Base-by-base conservation (phyloP, 1,140 invertebrate species). In the Nasonia longicornis region DNA sequence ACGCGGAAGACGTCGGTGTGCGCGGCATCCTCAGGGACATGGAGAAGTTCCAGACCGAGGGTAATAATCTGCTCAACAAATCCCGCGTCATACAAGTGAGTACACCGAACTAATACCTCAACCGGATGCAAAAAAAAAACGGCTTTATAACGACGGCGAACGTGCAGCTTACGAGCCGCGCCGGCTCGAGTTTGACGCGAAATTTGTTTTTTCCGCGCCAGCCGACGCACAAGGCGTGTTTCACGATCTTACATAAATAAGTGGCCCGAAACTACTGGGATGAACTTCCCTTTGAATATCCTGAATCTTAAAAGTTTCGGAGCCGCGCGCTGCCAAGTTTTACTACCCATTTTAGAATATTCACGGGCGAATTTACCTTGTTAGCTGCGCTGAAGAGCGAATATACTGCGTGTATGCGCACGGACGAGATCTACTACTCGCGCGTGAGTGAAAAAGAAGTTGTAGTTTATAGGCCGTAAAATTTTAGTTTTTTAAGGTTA, bases 21-120 rank as follows among this genome's bases (percentile, higher is more conserved):
- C 88, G 91, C 74, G 88, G 89, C 64, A 91, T 93, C 42, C 89
- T 95, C 4, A 91, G 92, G 85, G 93, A 94, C 83, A 94, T 95
- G 93, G 93, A 94, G 84, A 91, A 91, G 42, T 93, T 94, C 86
- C 92, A 94, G 81, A 92, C 92, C 38, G 52, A 71, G 22, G 91
- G 89, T 78, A 91, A 90, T 80, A 90, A 88, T 82, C 91, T 93
- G 79, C 88, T 93, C 80, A 93, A 93, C 86, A 92, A 91, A 86
- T 92, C 92, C 45, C 91, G 89, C 79, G 89, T 93, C 45, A 93
- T 93, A 81, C 89, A 93, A 88, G 93, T 93, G 86, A 88, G 87
- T 84, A 52, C 58, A 80, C 45, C 73, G 8, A 42, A 10, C 38
- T 42, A 42, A 10, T 38, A 63, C 75, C n/a, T 14, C 58, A 42